Conservation (phyloP, 1,140 invertebrate genomes). For the Calliphora vicina region DNA sequence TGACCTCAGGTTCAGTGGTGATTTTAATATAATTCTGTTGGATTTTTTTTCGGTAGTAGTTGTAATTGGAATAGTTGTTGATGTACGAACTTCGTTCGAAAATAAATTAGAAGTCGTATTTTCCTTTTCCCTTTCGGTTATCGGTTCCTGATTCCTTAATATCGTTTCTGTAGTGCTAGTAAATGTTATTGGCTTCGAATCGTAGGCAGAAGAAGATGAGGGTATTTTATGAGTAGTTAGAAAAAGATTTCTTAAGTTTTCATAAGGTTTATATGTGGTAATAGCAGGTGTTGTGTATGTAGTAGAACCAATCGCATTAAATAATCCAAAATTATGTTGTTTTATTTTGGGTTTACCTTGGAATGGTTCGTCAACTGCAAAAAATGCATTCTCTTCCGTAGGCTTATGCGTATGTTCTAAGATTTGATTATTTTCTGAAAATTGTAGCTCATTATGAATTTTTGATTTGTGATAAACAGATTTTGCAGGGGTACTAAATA, state of each 20-base stretch:
- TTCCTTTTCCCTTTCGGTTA: background rate
- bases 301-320: background rate
- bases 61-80: background rate
- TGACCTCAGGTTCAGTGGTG: background rate
- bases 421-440: background rate
- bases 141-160: background rate
- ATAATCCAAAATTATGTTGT: background rate
- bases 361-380: background rate
- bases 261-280: background rate
- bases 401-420: background rate
- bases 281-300: background rate
- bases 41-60: background rate
- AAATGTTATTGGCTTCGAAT: background rate
- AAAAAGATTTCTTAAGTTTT: background rate
- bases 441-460: background rate
- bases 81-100: background rate
- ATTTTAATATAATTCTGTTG: background rate
- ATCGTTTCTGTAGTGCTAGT: background rate
- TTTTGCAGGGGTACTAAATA: background rate
- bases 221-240: background rate
- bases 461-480: background rate
- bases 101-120: background rate
- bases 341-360: background rate
- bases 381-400: background rate
- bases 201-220: background rate